Evolutionary conservation across 1,140 invertebrate genomes (phyloP), one percentile per base, ranked within the genome.

Genomic region (Drosophila bocki): DNA sequence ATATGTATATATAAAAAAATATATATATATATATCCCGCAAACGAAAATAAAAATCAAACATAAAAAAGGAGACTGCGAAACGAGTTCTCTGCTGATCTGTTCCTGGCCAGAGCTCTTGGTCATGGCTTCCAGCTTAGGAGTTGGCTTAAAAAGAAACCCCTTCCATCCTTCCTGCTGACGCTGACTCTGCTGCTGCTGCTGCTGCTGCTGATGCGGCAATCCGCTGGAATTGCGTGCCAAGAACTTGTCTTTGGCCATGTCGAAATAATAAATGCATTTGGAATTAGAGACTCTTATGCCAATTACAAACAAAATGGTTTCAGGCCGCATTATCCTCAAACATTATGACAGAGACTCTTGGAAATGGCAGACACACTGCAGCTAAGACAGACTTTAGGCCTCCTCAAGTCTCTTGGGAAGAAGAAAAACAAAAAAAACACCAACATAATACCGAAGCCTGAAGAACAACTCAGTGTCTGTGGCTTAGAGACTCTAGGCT

Each of bases 241-340:
- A 54, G 51, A 71, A 51, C 59, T 77, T 78, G 65, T 78, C 76
- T 71, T 60, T 88, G 80, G 72, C 80, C 84, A 90, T 88, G 81
- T 84, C 85, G 84, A 88, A 87, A 87, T 88, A 90, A 90, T 90
- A 90, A 90, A 90, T 90, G 85, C 81, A 80, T 85, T 90, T 75
- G 78, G 81, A 76, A 90, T 90, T 90, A 90, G 86, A 90, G 85
- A 88, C 84, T 87, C 85, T 90, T 90, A 90, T 77, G 82, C 81
- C 86, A 90, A 90, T 90, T 90, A 90, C 85, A 90, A 77, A 79
- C 85, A 90, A 90, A 90, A 90, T 90, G 85, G 75, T 90, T 90
- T 90, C 86, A 90, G 78, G 81, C 85, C 68, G 86, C 75, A 90
- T 90, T 90, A 90, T 90, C 85, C 85, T 91, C 81, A 82, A 90